phyloP scores from a whole-genome alignment of 2,888 invertebrate genomes.

The Chrysotoxum bicinctum region DNA sequence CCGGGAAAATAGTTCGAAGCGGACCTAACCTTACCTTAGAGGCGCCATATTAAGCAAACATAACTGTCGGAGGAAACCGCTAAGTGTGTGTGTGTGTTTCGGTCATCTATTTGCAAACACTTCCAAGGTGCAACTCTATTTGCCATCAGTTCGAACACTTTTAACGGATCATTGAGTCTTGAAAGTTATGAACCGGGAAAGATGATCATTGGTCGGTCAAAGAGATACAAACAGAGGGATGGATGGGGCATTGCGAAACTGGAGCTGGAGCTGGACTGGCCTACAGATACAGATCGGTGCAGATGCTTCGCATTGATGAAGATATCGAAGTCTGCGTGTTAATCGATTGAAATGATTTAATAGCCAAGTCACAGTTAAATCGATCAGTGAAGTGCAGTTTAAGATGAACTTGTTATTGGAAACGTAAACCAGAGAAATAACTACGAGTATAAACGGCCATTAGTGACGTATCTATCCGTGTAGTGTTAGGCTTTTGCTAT shows the following conservation, averaged over 20 bases:
- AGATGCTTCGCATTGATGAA: conserved; percentile 21
- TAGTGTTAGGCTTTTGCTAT: not conserved
- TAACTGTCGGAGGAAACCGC: conserved; percentile 39
- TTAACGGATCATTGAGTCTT: conserved; percentile 53
- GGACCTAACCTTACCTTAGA: conserved; percentile 6
- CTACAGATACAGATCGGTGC: not conserved
- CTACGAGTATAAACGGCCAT: conserved; percentile 10
- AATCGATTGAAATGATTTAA: conserved; percentile 47
- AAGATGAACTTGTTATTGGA: conserved; percentile 40
- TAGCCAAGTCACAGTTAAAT: conserved; percentile 62
- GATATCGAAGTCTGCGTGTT: conserved; percentile 26
- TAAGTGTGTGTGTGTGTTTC: not conserved
- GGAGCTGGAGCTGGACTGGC: not conserved
- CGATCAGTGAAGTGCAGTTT: conserved; percentile 52
- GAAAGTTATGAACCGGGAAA: conserved; percentile 28
- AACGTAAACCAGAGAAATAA: not conserved
- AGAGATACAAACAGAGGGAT: not conserved
- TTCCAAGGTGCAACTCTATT: conserved; percentile 25
- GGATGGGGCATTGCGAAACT: not conserved
- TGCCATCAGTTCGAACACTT: conserved; percentile 29
- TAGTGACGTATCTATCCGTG: not conserved
- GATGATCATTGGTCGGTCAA: conserved; percentile 25
- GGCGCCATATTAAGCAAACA: conserved; percentile 64
- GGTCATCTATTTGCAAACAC: conserved; percentile 7
- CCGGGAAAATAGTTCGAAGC: not conserved